Conservation (phyloP, 2,113 vertebrate genomes). For the Oriolus oriolus region DNA sequence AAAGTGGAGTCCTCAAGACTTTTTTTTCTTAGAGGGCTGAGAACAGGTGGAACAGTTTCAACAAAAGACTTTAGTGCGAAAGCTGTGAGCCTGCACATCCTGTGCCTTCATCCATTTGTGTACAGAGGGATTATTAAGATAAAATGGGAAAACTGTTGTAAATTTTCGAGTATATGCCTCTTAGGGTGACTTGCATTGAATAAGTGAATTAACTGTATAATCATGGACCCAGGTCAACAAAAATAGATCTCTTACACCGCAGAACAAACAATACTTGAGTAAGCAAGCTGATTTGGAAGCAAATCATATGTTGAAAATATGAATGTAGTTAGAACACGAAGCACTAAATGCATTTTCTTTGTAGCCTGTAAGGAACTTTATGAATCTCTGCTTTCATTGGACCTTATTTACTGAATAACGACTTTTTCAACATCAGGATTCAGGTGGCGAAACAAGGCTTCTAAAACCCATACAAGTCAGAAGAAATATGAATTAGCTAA, state of each 20-base stretch:
- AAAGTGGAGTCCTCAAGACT: conserved; percentile 81
- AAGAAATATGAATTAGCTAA: conserved; percentile 20
- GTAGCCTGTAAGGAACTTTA: conserved; percentile 19
- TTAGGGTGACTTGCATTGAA: not conserved
- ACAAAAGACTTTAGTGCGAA: conserved; percentile 68
- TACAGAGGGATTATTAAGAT: conserved; percentile 44
- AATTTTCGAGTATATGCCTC: conserved; percentile 99
- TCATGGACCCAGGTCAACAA: conserved; percentile 22
- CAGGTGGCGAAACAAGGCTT: not conserved
- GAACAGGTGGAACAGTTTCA: conserved; percentile 69
- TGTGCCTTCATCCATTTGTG: conserved; percentile 60
- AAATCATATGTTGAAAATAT: not conserved
- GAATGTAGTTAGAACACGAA: not conserved
- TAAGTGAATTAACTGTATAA: not conserved
- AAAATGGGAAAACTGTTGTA: conserved; percentile 76
- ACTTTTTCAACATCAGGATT: conserved; percentile 37
- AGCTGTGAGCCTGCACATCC: conserved; percentile 81
- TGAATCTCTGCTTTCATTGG: not conserved
- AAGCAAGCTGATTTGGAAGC: not conserved
- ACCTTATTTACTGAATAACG: not conserved
- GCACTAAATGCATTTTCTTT: conserved; percentile 38
- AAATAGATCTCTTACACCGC: not conserved
- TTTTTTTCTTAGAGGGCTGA: conserved; percentile 77
- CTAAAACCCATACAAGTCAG: not conserved
- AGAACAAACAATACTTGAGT: not conserved